Base-by-base conservation (phyloP, 2,797 vertebrate genomes). In the Poeciliopsis gracilis region DNA sequence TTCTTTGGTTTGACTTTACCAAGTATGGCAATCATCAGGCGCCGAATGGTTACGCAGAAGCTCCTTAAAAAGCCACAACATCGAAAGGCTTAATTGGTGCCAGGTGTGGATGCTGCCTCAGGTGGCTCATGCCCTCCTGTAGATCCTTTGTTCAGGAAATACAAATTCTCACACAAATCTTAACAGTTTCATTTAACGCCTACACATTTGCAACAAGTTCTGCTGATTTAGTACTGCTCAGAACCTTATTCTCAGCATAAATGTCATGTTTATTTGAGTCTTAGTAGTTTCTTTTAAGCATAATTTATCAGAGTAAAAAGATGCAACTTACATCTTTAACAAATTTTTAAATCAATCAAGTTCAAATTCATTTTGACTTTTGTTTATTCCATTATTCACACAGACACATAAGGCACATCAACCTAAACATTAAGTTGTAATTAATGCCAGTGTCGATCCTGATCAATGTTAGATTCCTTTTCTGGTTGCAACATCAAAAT, bases 151-250 rank as follows among this genome's bases (percentile, higher is more conserved):
- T 53, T 53, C 51, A 53, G 51, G 8, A 53, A 53, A 53, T 53
- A 10, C 23, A 53, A 53, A 53, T 2, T 3, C 51, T 53, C 51
- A 53, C 23, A 25, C 51, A 25, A 53, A 53, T 53, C 23, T 53
- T 53, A 25, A 53, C 20, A 53, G 51, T 25, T 25, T 66, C 30
- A 53, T 63, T 74, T 63, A 81, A 81, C 82, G 70, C 80, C 86
- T 87, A 84, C 81, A 86, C 28, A 1, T 81, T 79, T 61, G 66
- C 84, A 82, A 82, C 76, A 82, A 74, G 67, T 72, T 72, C 49
- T 66, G 81, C 69, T 80, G 71, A 25, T 59, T n/a, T 86, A 84
- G 9, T 33, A 12, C 15, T 63, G 3, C 6, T 66, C 36, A 15
- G 41, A 69, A 12, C 1, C 25, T 43, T 20, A 67, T 36, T 18